These are phyloP conservation scores for Cheilosia variabilis DNA, from an alignment of 2,888 invertebrate genomes.

Conservation along the genomic window DNA sequence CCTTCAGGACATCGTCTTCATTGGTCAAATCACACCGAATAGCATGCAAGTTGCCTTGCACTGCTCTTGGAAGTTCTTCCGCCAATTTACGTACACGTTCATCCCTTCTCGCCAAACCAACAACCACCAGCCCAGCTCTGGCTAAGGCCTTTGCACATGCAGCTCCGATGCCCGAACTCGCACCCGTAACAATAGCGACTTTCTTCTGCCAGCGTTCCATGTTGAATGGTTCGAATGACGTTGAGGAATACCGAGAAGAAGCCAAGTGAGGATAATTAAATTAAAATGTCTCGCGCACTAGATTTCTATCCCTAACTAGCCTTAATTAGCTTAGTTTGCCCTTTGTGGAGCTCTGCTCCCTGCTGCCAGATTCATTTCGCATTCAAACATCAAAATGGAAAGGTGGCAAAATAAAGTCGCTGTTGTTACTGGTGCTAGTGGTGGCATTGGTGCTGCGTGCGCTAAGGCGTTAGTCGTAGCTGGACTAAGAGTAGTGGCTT, in stretches of 20 bases:
- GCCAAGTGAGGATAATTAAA: conserved; percentile 50
- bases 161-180: conserved; percentile 87
- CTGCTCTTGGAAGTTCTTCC: conserved; percentile 75
- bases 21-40: conserved; percentile 84
- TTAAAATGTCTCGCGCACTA: conserved; percentile 22
- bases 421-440: conserved; percentile 87
- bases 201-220: conserved; percentile 87
- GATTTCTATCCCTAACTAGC: conserved; percentile 34
- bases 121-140: conserved; percentile 85
- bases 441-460: conserved; percentile 84
- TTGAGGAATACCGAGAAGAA: background rate
- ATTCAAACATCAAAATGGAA: conserved; percentile 82
- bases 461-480: conserved; percentile 77
- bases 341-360: background rate
- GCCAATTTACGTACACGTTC: conserved; percentile 81
- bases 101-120: conserved; percentile 85
- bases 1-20: conserved; percentile 85
- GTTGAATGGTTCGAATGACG: conserved; percentile 28
- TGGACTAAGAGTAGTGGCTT: conserved; percentile 86
- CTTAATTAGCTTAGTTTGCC: background rate
- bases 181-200: conserved; percentile 87
- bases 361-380: conserved; percentile 29
- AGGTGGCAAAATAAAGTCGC: conserved; percentile 87
- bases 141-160: conserved; percentile 84
- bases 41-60: conserved; percentile 78